Evolutionary conservation across 2,888 invertebrate genomes (phyloP), one percentile per base, ranked within the genome.

Genomic region (Campopleginae sp.): DNA sequence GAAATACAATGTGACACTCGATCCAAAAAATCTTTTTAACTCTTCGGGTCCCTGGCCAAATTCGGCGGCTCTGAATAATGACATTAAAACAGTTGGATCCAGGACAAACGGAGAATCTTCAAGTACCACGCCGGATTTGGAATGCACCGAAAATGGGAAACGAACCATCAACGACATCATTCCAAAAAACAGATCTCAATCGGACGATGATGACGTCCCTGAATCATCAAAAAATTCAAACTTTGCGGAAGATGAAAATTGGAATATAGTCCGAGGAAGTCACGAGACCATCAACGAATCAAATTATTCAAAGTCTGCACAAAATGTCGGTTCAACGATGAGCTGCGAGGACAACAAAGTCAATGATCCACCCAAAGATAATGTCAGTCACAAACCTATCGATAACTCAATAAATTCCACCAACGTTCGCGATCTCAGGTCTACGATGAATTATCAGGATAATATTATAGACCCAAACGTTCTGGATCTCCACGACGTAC

Each of bases 1-100:
- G 23, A 90, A 88, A 75, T 91, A 91, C 77, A 90, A 90, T 82
- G 75, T 91, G 46, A 82, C 84, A 4, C 78, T 90, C 51, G 79
- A 88, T 68, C 71, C 88, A 51, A 68, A 70, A 6, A 80, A 87
- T 74, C 27, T 51, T 54, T 4, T 19, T 6, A 54, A 51, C 17
- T 19, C 54, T 6, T 12, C 12, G 12, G 2, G 31, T 74, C 82
- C 71, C 68, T 78, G 31, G 72, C 68, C 23, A 31, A 72, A 19
- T n/a, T 42, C 38, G 66, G n/a, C 3, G 1, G 6, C 4, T 44
- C 23, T 19, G 10, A 51, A 19, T 19, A 23, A 31, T 27, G 71
- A 75, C 19, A 46, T 65, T 2, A 27, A 54, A 51, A 77, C 58
- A 70, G 48, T 12, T 0, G 17, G 12, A 77, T 51, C 42, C 61